phyloP scores from a whole-genome alignment of 2,113 vertebrate genomes.

The Callipepla californica region DNA sequence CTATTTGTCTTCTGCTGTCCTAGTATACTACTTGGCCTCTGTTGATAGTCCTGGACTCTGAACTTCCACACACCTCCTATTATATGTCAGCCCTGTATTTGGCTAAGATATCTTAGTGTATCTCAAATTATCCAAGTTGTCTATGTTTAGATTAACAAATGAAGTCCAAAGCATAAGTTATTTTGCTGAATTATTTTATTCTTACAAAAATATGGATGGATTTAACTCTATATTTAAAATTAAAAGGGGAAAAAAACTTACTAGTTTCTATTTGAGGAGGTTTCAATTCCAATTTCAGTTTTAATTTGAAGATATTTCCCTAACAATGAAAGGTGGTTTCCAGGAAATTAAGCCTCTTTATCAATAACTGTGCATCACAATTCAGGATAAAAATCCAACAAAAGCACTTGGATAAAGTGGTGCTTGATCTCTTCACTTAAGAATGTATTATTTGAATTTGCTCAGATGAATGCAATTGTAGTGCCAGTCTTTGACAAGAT shows the following conservation, averaged over 20 bases:
- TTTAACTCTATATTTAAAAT: not conserved
- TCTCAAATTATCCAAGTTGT: not conserved
- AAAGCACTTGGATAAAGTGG: not conserved
- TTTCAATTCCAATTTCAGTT: not conserved
- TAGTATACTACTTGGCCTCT: not conserved
- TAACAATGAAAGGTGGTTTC: not conserved
- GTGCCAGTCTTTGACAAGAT: not conserved
- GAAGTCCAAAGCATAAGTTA: not conserved
- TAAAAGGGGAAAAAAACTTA: not conserved
- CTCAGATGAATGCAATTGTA: not conserved
- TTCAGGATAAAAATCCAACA: not conserved
- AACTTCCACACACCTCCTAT: not conserved
- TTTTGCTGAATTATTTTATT: not conserved
- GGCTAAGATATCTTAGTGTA: not conserved
- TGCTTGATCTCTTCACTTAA: not conserved
- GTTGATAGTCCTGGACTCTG: not conserved
- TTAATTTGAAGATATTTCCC: not conserved
- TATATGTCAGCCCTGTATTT: not conserved
- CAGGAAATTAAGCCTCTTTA: not conserved
- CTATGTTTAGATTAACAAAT: not conserved
- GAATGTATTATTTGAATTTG: not conserved
- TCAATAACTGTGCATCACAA: not conserved
- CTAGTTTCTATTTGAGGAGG: not conserved
- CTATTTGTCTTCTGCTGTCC: not conserved
- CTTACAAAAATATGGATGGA: not conserved